Percentiles rank a stretch among this genome's conserved stretches.
Evolutionary conservation across 2,888 invertebrate genomes (phyloP).

Genomic region (Ichneumon xanthorius): DNA sequence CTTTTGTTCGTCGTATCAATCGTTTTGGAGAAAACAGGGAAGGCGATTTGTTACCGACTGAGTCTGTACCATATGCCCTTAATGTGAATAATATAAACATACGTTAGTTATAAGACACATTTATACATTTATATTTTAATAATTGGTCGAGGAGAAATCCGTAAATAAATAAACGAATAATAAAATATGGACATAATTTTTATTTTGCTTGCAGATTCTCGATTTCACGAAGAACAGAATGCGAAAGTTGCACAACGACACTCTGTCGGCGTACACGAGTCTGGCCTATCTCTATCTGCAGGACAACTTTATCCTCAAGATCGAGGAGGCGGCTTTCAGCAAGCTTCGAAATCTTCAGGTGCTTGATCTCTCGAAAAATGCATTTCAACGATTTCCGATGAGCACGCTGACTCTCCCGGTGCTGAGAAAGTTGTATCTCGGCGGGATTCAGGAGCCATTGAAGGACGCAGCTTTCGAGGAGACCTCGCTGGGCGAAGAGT

Average conservation of each 20-base stretch:
- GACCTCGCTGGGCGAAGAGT: slow-evolving; percentile 79
- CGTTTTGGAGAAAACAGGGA: too few species aligned
- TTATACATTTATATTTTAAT: too few species aligned
- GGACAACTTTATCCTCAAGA: slow-evolving; percentile 87
- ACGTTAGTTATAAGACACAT: too few species aligned
- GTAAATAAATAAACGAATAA: not conserved
- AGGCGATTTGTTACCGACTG: too few species aligned
- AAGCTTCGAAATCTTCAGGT: slow-evolving; percentile 86
- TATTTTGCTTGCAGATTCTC: slow-evolving; percentile 85
- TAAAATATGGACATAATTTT: not conserved
- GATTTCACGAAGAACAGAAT: slow-evolving; percentile 87
- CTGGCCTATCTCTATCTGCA: slow-evolving; percentile 87
- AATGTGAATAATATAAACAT: not conserved
- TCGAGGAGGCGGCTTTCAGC: slow-evolving; percentile 86
- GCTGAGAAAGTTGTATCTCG: slow-evolving; percentile 88
- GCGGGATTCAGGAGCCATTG: slow-evolving; percentile 80
- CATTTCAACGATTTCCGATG: slow-evolving; percentile 85
- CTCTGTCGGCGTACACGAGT: slow-evolving; percentile 86
- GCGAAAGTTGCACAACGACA: slow-evolving; percentile 85
- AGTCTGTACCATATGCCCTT: not conserved
- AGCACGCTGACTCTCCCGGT: slow-evolving; percentile 87
- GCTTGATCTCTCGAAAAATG: slow-evolving; percentile 87
- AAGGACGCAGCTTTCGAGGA: slow-evolving; percentile 82
- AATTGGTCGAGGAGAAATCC: too few species aligned
- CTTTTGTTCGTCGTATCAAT: too few species aligned